Percentiles rank a stretch among this genome's conserved stretches.
Conservation (phyloP, 2,113 vertebrate species). For the Argyrosomus japonicus region DNA sequence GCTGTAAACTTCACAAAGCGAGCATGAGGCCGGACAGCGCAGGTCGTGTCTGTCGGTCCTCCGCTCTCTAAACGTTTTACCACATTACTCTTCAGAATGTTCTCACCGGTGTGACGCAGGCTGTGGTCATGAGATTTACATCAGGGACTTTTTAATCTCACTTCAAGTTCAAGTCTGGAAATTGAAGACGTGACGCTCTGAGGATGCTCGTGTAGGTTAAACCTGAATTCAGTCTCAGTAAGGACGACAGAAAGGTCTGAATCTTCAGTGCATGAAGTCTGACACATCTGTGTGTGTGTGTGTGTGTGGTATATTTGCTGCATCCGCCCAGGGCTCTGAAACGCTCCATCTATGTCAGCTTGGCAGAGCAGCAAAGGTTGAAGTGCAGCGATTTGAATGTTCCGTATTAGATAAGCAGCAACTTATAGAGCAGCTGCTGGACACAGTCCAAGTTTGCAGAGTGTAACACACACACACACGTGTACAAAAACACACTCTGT, state of each 20-base stretch:
- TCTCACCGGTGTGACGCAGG: not conserved
- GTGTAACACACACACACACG: not conserved
- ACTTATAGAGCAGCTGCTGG: not conserved
- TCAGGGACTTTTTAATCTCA: not conserved
- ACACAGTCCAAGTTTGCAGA: not conserved
- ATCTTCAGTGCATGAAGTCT: not conserved
- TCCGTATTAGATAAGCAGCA: conserved; percentile 14
- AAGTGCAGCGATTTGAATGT: not conserved
- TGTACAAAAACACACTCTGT: too few species aligned
- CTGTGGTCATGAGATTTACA: not conserved
- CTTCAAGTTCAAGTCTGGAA: not conserved
- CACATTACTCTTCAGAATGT: not conserved
- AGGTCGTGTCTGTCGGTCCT: not conserved
- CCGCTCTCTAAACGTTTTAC: not conserved
- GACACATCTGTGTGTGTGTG: not conserved
- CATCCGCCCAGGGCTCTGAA: not conserved
- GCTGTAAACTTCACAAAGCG: not conserved
- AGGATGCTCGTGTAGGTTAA: not conserved
- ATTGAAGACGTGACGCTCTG: not conserved
- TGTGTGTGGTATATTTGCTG: not conserved
- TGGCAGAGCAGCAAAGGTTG: conserved; percentile 37
- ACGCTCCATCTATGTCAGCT: conserved; percentile 1
- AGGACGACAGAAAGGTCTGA: not conserved
- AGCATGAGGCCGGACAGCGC: not conserved
- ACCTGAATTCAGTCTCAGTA: not conserved